A percentile compares a stretch with the other conserved stretches of the same genome.
These are phyloP conservation scores for Oryzias curvinotus DNA, from an alignment of 2,113 vertebrate genomes.

Conservation along the genomic window DNA sequence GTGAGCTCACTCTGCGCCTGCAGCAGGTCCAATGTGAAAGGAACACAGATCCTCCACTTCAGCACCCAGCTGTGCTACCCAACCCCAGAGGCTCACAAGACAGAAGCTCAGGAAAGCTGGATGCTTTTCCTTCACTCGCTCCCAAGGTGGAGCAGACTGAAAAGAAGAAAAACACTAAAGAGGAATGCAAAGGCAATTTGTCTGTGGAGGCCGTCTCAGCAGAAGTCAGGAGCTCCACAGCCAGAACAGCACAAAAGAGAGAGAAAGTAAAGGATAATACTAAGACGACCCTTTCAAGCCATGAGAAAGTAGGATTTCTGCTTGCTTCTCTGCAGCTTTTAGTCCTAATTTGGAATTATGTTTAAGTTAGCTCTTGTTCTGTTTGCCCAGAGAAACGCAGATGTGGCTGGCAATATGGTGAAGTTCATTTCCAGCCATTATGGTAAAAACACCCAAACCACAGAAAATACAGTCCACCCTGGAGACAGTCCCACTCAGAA, in stretches of 20 bases:
- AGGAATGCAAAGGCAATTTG: slow-evolving; percentile 16
- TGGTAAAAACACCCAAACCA: slow-evolving; percentile 21
- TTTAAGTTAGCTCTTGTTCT: neutral
- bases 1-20: slow-evolving; percentile 53
- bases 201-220: slow-evolving; percentile 7
- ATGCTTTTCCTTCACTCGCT: neutral
- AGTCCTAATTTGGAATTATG: accelerated
- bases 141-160: slow-evolving; percentile 17
- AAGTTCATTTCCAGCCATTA: slow-evolving; percentile 72
- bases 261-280: neutral
- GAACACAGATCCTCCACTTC: slow-evolving; percentile 17
- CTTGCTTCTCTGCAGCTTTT: neutral
- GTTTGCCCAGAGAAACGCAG: slow-evolving; percentile 49
- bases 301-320: slow-evolving; percentile 51
- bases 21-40: slow-evolving; percentile 51
- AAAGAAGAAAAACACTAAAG: neutral
- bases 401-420: slow-evolving; percentile 60
- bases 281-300: slow-evolving; percentile 14
- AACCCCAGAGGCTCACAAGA: slow-evolving; percentile 1
- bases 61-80: neutral
- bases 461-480: neutral
- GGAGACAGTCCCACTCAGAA: neutral
- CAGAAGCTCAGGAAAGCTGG: slow-evolving; percentile 1
- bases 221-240: slow-evolving; percentile 19
- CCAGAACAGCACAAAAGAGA: slow-evolving; percentile 26